Conservation (phyloP, 2,888 invertebrate genomes). For the Mythimna vitellina region DNA sequence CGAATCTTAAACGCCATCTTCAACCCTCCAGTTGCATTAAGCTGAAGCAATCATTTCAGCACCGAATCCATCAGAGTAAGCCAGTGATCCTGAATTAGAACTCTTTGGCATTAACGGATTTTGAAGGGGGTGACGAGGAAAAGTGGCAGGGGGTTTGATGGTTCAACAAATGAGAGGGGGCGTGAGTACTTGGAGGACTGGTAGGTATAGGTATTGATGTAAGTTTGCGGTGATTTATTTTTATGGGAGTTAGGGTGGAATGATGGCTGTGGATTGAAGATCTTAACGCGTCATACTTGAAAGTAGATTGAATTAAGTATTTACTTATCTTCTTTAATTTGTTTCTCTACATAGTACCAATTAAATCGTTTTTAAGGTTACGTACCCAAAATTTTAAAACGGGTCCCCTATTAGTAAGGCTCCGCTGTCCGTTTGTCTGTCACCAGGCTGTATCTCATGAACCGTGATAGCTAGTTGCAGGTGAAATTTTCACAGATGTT, state of each 20-base stretch:
- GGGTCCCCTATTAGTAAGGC: too few species aligned
- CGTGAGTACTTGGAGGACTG: conserved; percentile 25
- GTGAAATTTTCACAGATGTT: too few species aligned
- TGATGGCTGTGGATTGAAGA: not conserved
- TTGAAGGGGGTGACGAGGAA: conserved; percentile 1
- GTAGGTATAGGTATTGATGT: conserved; percentile 30
- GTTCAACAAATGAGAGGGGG: conserved; percentile 35
- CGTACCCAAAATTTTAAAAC: too few species aligned
- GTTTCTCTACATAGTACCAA: not conserved
- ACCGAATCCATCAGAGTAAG: conserved; percentile 57
- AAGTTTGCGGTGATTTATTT: conserved; percentile 41
- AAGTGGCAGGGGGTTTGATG: conserved; percentile 1
- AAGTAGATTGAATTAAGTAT: not conserved
- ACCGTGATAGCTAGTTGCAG: too few species aligned
- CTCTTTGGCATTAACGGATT: conserved; percentile 56
- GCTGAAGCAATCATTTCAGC: conserved; percentile 50
- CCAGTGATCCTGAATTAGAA: conserved; percentile 60
- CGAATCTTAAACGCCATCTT: conserved; percentile 5
- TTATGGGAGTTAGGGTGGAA: conserved; percentile 10
- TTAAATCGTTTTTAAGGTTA: too few species aligned
- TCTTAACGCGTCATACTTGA: not conserved
- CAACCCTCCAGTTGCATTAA: conserved; percentile 25
- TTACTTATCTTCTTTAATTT: not conserved
- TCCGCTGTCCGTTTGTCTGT: too few species aligned
- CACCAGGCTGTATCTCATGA: too few species aligned